Base-by-base conservation (phyloP, 2,113 vertebrate species). In the Aix galericulata region DNA sequence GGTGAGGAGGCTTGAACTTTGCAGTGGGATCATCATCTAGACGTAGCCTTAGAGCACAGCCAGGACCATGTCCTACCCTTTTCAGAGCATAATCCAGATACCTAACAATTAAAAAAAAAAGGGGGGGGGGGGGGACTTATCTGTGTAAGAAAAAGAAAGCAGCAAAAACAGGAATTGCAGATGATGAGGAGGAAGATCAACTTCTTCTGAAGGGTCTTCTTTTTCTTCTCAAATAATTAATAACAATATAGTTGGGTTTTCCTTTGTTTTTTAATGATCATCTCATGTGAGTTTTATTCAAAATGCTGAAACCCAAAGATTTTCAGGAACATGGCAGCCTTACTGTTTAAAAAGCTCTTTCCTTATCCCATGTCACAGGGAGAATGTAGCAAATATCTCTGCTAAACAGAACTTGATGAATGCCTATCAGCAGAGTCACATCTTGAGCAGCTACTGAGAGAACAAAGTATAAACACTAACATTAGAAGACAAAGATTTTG, bases 401-500 rank as follows among this genome's bases (percentile, higher is more conserved):
- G 82, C 71, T 56, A n/a, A 92, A 72, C 29, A 91, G 42, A 86
- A 67, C 38, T 44, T 52, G 4, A 58, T 40, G 48, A 88, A 78
- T 62, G 18, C 18, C 40, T 36, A 73, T 44, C 48, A 75, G 76
- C 18, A 74, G 46, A 78, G 8, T 79, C 40, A 46, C 34, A 59
- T 71, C 34, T 60, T 75, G 38, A 90, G 36, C 55, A 93, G 66
- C 32, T 79, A 74, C 53, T 75, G 34, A 56, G 26, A n/a, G 36
- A 78, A 85, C 6, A 55, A 60, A 55, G 32, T 72, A 74, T 74
- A 52, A 94, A 63, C 3, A 48, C 2, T 2, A 32, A 27, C 14
- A 81, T 64, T 88, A 83, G 82, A 95, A 78, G 9, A 46, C 34
- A 50, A 73, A 77, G 26, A 84, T 79, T 92, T 93, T 86, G 10